Evolutionary conservation across 2,113 vertebrate species (phyloP), one percentile per base, ranked within the genome.

Genomic region (Actinemys pallida): DNA sequence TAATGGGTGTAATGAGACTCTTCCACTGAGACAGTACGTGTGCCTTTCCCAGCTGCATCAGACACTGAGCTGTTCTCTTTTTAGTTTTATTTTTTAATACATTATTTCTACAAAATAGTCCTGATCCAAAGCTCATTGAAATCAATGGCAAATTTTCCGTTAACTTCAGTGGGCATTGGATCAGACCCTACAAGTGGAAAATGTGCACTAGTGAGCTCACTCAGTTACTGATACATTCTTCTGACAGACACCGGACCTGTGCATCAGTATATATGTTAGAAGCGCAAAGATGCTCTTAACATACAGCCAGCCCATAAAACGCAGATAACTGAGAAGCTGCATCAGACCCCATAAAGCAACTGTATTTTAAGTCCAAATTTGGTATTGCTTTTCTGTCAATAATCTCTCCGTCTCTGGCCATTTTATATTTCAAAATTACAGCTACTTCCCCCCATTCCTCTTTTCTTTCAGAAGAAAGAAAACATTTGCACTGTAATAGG

Each of bases 391-490:
- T 96, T 92, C 42, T 94, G 95, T 93, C 93, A 98, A 97, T 92
- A 97, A 97, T 93, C 75, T 96, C 96, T 89, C 98, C 97, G 88
- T 91, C 93, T 96, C 96, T 94, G 97, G 87, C 90, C 83, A 97
- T 97, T 97, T 83, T 56, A 94, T 83, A 87, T 75, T 93, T 84
- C 56, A 92, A 95, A 98, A 97, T 96, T 93, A 96, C 57, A 59
- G 82, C 39, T 92, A 94, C 90, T 94, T 97, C 98, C 92, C 83
- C 93, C 86, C 92, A 54, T 92, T 94, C 95, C 91, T 83, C 96
- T 97, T 97, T 96, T 87, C 92, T 92, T 98, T 93, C 97, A 97
- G 93, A 98, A 98, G 97, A 95, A 91, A 93, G 87, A 95, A 96
- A 94, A 92, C 88, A 94, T 52, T 94, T 97, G 91, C 45, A 97